A percentile compares a stretch with the other conserved stretches of the same genome.
These are phyloP conservation scores for Sylvilagus floridanus DNA, from an alignment of 2,797 vertebrate species.

Conservation along the genomic window DNA sequence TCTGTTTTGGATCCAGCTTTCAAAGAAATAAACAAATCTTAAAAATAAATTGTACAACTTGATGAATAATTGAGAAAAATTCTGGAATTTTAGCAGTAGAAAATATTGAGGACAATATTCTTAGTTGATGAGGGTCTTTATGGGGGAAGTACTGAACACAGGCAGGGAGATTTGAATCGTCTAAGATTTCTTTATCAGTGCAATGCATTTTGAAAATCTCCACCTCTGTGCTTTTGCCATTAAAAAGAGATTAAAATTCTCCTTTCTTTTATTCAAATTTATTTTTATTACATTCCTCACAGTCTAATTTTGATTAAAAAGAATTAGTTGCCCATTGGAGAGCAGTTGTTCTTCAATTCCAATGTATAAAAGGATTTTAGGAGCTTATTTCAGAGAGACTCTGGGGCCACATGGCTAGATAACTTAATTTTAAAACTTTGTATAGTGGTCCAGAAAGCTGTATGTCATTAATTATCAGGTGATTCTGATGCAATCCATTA, in stretches of 20 bases:
- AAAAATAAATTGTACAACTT: not conserved
- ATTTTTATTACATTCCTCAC: not conserved
- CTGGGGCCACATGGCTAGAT: not conserved
- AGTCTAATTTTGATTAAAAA: not conserved
- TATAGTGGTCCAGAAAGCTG: not conserved
- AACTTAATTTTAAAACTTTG: not conserved
- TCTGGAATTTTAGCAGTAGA: not conserved
- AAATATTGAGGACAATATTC: not conserved
- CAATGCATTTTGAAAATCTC: not conserved
- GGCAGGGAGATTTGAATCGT: not conserved
- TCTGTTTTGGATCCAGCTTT: too few relatives aligned
- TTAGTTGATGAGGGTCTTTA: not conserved
- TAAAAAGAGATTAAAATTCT: conserved; percentile 3
- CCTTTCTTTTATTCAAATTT: not conserved
- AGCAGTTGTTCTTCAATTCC: not conserved
- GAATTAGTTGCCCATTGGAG: not conserved
- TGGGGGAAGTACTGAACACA: not conserved
- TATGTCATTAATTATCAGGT: not conserved
- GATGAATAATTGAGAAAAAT: not conserved
- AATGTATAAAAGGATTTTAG: not conserved
- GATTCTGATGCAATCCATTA: not conserved
- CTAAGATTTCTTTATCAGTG: not conserved
- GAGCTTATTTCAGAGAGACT: not conserved
- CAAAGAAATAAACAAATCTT: too few relatives aligned
- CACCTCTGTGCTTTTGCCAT: not conserved